phyloP scores from a whole-genome alignment of 2,797 vertebrate genomes.

The Betta splendens region DNA sequence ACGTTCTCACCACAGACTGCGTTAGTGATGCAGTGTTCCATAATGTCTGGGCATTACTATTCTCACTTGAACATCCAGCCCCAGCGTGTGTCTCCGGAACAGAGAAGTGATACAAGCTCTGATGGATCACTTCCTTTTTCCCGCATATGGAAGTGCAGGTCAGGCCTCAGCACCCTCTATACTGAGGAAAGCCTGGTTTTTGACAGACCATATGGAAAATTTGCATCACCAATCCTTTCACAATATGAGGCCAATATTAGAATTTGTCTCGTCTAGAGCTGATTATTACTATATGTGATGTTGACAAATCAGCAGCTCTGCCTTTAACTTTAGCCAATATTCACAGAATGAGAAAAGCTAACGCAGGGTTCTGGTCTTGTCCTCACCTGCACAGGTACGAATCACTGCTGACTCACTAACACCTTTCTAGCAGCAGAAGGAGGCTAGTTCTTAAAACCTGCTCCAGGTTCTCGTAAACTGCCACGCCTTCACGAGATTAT shows the following conservation, averaged over 20 bases:
- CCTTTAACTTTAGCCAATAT: no score
- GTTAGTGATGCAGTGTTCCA: not conserved
- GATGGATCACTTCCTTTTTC: conserved; percentile 73
- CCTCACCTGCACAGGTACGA: no score
- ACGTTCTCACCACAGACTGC: conserved; percentile 4
- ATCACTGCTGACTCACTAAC: not conserved
- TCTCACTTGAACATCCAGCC: not conserved
- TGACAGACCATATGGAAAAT: conserved; percentile 1
- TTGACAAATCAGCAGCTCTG: no score
- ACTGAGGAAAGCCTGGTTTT: conserved; percentile 6
- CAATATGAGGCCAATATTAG: conserved; percentile 2
- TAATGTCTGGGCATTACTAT: not conserved
- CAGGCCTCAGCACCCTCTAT: not conserved
- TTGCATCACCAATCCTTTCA: conserved; percentile 57
- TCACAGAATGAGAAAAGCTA: no score
- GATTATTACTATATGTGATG: not conserved
- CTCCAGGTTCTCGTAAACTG: not conserved
- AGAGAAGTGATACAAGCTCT: conserved; percentile 67
- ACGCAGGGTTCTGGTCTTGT: not conserved
- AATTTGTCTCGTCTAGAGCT: no score
- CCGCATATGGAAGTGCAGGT: conserved; percentile 33
- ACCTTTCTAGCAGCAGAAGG: not conserved
- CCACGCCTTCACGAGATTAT: conserved; percentile 36
- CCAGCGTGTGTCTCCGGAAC: conserved; percentile 53
- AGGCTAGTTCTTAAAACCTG: not conserved